Evolutionary conservation across 2,113 vertebrate genomes (phyloP), one percentile per base, ranked within the genome.

Genomic region (Sardina pilchardus): DNA sequence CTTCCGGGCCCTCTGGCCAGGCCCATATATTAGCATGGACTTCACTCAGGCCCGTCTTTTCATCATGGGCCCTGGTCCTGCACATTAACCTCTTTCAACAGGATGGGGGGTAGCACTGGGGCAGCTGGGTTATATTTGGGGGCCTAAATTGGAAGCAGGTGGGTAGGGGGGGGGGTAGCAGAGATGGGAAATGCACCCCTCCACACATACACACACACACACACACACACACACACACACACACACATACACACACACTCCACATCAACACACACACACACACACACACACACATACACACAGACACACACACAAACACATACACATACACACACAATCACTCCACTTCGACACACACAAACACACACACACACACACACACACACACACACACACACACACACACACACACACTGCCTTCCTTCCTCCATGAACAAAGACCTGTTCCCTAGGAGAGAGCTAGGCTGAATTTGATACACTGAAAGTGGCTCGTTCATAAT

Each of bases 31-130:
- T 83, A 50, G 87, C 88, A 90, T 82, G 83, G 83, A 87, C 83
- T 85, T 89, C 71, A 78, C 71, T 34, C 71, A 36, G 88, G 90
- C 89, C 89, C 82, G 83, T 88, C 88, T 90, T 92, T 93, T 94
- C 91, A 92, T 92, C 89, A 86, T 45, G 84, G 80, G 82, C 86
- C 81, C 88, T 87, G 90, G 87, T 90, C 87, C 83, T 75, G 88
- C 92, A 88, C 86, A 93, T 91, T 92, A 92, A 92, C 88, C 90
- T 90, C 85, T 81, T 82, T 87, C 84, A 89, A 85, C 88, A 90
- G 89, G 83, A 89, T 0, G 90, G 84, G 86, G 90, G 63, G 82
- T 90, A 90, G 85, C 88, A 91, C 90, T 90, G 91, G 85, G 90
- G 91, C 90, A 91, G 89, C 90, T 91, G 86, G 87, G 88, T 84